phyloP scores from a whole-genome alignment of 2,888 invertebrate genomes.

The Stenoptilia bipunctidactyla region DNA sequence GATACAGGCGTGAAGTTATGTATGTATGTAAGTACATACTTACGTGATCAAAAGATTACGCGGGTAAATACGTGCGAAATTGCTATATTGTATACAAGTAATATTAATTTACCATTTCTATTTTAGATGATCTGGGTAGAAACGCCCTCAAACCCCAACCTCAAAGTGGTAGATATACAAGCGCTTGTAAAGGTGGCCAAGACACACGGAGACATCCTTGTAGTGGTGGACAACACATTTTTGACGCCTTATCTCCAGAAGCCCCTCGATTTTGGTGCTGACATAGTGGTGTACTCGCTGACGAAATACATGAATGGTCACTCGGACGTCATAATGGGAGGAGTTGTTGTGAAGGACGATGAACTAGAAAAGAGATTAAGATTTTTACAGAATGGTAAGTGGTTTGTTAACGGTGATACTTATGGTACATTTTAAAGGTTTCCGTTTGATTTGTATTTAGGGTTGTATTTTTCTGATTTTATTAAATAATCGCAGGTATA shows the following conservation, averaged over 20 bases:
- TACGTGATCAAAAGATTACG: too few species aligned
- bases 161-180: slow-evolving; percentile 91
- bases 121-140: slow-evolving; percentile 91
- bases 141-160: slow-evolving; percentile 94
- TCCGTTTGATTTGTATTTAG: too few species aligned
- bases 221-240: slow-evolving; percentile 95
- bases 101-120: neutral
- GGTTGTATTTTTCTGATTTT: too few species aligned
- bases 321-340: slow-evolving; percentile 96
- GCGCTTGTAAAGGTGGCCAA: slow-evolving; percentile 73
- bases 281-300: slow-evolving; percentile 89
- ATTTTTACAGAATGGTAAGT: slow-evolving; percentile 87
- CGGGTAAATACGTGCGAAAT: too few species aligned
- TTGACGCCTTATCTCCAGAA: slow-evolving; percentile 89
- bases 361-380: slow-evolving; percentile 77
- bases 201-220: slow-evolving; percentile 69
- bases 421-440: too few species aligned
- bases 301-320: slow-evolving; percentile 99
- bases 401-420: neutral
- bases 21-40: too few species aligned
- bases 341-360: slow-evolving; percentile 80
- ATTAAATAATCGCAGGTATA: too few species aligned
- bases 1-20: too few species aligned
- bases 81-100: too few species aligned
- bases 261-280: slow-evolving; percentile 90